Evolutionary conservation across 2,888 invertebrate species (phyloP).

Genomic region (Proisotoma minuta): DNA sequence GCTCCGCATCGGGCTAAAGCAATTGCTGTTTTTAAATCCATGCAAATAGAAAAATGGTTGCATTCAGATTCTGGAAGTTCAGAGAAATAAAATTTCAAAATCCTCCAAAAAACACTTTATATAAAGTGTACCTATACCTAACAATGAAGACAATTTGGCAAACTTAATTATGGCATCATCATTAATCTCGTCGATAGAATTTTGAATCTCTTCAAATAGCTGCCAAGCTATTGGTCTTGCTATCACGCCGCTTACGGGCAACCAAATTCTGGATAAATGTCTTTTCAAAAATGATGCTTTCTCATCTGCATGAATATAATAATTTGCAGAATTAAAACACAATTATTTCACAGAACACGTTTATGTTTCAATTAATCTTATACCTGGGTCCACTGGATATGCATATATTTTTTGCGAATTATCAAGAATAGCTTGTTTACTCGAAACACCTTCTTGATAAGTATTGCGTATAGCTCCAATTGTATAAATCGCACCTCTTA

Average conservation of each 20-base stretch:
- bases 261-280: slow-evolving; percentile 6
- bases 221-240: slow-evolving; percentile 23
- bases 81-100: not conserved
- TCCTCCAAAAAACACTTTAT: too few relatives aligned
- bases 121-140: slow-evolving; percentile 9
- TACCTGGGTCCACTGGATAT: too few relatives aligned
- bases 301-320: too few relatives aligned
- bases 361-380: too few relatives aligned
- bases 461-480: too few relatives aligned
- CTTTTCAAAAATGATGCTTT: slow-evolving; percentile 19
- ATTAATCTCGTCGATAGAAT: slow-evolving; percentile 12
- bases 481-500: too few relatives aligned
- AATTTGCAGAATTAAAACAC: too few relatives aligned
- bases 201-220: slow-evolving; percentile 24
- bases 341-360: too few relatives aligned
- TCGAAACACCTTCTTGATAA: too few relatives aligned
- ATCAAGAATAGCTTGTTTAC: too few relatives aligned
- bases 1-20: slow-evolving; percentile 70
- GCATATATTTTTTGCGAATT: too few relatives aligned
- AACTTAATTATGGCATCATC: slow-evolving; percentile 26
- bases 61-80: slow-evolving; percentile 58
- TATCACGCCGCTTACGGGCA: slow-evolving; percentile 11
- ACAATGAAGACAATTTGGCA: slow-evolving; percentile 21
- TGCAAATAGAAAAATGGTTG: slow-evolving; percentile 70
- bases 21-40: slow-evolving; percentile 70